Base-by-base conservation (phyloP, 1,140 invertebrate species). In the Aricia agestis region DNA sequence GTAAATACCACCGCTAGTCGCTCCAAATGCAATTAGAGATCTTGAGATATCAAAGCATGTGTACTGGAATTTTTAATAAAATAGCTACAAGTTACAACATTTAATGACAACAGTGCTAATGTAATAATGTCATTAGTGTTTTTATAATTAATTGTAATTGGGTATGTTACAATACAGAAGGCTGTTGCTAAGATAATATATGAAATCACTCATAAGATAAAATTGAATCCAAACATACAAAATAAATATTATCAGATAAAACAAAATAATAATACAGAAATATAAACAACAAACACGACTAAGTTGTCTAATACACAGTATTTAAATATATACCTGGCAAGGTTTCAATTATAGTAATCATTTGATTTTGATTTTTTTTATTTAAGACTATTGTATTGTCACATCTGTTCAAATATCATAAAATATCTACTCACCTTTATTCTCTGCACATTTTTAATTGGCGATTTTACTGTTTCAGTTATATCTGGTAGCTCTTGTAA, bases 1-100 rank as follows among this genome's bases (percentile, higher is more conserved):
- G 83, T 97, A 97, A 17, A 96, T 89, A 18, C 96, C 96, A 66
- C 96, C 96, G 80, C 95, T 96, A 0, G 94, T 95, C 4, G 95
- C 95, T 36, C 96, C 96, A 80, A 97, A 94, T 68, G 95, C 93
- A 69, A 97, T 93, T 72, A 95, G 95, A 76, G 93, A 95, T 78
- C 92, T 86, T 17, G 96, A 96, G 17, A 95, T 93, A 89, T 95
- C 93, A 78, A 96, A 95, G 80, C 95, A 96, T 36, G 95, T 96
- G 74, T 96, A 96, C 96, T 97, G 90, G 74, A 94, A 94, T 63
- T 45, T 79, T 81, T 71, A 69, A 58, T 65, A 67, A 17, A 71
- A 63, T 18, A 66, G 57, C 63, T 66, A 19, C 7, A 4, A 66
- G 57, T 57, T 66, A 19, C 7, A 4, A 11, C 63, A 66, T 66